Evolutionary conservation across 2,888 invertebrate genomes (phyloP).

Genomic region (Amblyteles armatorius): DNA sequence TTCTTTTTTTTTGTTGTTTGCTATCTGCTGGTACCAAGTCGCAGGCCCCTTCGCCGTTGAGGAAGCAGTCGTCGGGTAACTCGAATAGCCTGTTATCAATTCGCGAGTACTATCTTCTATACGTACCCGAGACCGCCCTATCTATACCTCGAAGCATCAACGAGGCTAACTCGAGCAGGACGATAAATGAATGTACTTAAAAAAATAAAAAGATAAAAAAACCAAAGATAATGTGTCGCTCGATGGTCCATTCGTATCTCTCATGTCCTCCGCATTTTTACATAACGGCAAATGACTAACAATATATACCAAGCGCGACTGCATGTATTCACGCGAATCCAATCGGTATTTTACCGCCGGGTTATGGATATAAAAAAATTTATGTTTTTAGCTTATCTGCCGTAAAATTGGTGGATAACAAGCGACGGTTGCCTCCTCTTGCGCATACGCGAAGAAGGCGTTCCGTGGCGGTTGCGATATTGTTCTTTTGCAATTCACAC

Average conservation of each 20-base stretch:
- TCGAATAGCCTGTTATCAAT: constrained; percentile 65
- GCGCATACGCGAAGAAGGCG: constrained; percentile 18
- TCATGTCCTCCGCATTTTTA: neutral
- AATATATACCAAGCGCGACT: neutral
- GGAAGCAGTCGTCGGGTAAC: constrained; percentile 49
- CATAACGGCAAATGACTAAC: neutral
- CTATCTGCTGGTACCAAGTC: constrained; percentile 55
- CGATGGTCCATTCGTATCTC: neutral
- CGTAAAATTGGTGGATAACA: neutral
- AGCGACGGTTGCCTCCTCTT: neutral
- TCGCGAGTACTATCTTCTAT: constrained; percentile 33
- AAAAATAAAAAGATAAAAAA: constrained; percentile 7
- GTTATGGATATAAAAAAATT: neutral
- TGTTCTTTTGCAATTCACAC: constrained; percentile 41
- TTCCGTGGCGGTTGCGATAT: constrained; percentile 7
- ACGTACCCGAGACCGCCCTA: constrained; percentile 22
- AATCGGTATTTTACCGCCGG: neutral
- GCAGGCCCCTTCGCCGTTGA: constrained; percentile 36
- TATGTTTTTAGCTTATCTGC: too few relatives aligned
- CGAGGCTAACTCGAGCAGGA: constrained; percentile 16
- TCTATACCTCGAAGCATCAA: constrained; percentile 35
- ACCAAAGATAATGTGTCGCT: constrained; percentile 5
- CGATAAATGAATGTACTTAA: constrained; percentile 45
- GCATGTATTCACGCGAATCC: neutral
- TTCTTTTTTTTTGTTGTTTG: constrained; percentile 33